phyloP scores from a whole-genome alignment of 2,797 vertebrate genomes.

The Cyprinodon diabolis region DNA sequence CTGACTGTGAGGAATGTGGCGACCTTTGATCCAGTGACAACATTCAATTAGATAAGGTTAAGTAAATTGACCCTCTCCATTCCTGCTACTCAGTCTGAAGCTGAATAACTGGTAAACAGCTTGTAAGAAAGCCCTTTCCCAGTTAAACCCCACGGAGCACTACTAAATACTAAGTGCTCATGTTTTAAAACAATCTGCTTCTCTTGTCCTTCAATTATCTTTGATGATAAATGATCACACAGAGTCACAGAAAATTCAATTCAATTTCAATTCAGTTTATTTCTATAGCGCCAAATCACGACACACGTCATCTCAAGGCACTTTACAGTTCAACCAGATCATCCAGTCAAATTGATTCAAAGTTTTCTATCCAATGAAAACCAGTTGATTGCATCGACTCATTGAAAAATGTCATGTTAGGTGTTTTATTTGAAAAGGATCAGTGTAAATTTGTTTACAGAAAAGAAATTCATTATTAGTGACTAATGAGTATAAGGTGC shows the following conservation, averaged over 20 bases:
- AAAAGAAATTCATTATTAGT: neutral
- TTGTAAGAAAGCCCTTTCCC: slow-evolving; percentile 32
- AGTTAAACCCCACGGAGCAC: slow-evolving; percentile 8
- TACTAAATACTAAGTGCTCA: neutral
- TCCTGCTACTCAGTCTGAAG: slow-evolving; percentile 49
- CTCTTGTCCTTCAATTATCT: slow-evolving; percentile 15
- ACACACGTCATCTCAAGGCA: too few species aligned
- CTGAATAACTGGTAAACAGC: slow-evolving; percentile 67
- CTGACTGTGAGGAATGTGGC: slow-evolving; percentile 74
- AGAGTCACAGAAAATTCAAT: slow-evolving; percentile 12
- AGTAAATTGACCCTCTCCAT: slow-evolving; percentile 77
- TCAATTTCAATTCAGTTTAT: too few species aligned
- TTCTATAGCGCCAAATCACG: too few species aligned
- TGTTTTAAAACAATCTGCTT: slow-evolving; percentile 11
- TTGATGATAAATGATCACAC: slow-evolving; percentile 33
- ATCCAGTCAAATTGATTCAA: too few species aligned
- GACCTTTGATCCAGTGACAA: slow-evolving; percentile 82
- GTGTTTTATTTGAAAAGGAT: slow-evolving; percentile 40
- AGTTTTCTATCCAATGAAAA: too few species aligned
- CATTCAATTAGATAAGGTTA: slow-evolving; percentile 83
- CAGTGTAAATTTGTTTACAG: neutral
- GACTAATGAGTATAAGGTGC: neutral
- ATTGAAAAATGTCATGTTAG: slow-evolving; percentile 18
- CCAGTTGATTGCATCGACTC: too few species aligned
- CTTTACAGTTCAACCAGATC: too few species aligned